Conservation (phyloP, 2,113 vertebrate genomes). For the Anguilla rostrata region DNA sequence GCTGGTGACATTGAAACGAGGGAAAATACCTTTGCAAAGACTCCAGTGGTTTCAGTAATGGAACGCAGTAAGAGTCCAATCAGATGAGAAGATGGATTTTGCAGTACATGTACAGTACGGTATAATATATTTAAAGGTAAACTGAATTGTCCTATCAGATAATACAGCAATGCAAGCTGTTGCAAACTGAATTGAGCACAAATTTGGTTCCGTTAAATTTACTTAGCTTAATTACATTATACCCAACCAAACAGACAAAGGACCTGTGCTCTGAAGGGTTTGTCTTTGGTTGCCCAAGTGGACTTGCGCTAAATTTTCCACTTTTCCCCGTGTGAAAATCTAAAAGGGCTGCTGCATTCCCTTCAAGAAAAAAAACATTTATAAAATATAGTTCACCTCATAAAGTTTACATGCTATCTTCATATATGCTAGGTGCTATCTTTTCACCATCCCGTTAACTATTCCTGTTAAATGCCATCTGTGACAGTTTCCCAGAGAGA, state of each 20-base stretch:
- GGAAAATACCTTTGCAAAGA: constrained; percentile 19
- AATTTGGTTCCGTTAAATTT: background rate
- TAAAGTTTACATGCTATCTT: background rate
- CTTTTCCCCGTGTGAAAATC: too few relatives aligned
- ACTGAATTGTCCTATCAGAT: background rate
- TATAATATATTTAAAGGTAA: background rate
- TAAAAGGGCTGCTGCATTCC: too few relatives aligned
- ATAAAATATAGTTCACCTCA: too few relatives aligned
- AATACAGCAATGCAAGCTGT: background rate
- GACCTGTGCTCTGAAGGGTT: background rate
- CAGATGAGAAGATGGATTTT: background rate
- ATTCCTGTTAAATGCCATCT: background rate
- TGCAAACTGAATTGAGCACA: background rate
- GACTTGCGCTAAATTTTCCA: background rate
- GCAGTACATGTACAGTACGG: background rate
- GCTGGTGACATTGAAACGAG: background rate
- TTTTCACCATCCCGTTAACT: background rate
- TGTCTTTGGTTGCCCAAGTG: background rate
- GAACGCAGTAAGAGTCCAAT: background rate
- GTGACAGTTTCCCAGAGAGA: background rate
- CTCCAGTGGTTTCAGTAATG: background rate
- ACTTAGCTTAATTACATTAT: background rate
- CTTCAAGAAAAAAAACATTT: too few relatives aligned
- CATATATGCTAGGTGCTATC: background rate
- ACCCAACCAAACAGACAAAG: background rate